phyloP scores from a whole-genome alignment of 2,888 invertebrate genomes.

The Drosophila cracens region DNA sequence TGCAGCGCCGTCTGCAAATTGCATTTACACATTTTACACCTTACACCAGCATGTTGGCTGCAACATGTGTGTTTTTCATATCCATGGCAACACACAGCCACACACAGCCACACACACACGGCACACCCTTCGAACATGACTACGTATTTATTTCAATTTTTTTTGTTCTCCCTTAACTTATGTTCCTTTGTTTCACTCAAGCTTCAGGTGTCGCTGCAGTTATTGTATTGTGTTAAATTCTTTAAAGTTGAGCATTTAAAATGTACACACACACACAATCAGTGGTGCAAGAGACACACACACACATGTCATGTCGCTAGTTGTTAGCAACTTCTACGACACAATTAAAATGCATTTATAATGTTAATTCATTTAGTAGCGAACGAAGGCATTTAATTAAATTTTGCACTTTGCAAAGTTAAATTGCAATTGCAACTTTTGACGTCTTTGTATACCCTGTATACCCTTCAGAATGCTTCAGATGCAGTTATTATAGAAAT shows the following conservation, averaged over 20 bases:
- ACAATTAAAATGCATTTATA: conserved; percentile 61
- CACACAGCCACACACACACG: conserved; percentile 17
- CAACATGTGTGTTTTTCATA: conserved; percentile 49
- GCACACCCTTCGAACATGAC: neutral
- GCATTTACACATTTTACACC: conserved; percentile 69
- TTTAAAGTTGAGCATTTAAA: conserved; percentile 11
- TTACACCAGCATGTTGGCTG: conserved; percentile 23
- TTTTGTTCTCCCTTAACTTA: conserved; percentile 28
- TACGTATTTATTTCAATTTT: conserved; percentile 29
- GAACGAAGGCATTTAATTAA: conserved; percentile 42
- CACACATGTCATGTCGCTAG: conserved; percentile 14
- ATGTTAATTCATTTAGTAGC: conserved; percentile 54
- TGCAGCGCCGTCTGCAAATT: conserved; percentile 52
- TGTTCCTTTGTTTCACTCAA: conserved; percentile 15
- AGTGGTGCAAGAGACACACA: neutral
- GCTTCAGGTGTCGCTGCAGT: conserved; percentile 4
- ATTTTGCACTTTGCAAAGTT: conserved; percentile 53
- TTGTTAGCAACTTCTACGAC: conserved; percentile 35
- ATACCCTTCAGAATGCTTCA: neutral
- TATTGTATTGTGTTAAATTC: conserved; percentile 22
- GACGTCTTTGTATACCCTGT: conserved; percentile 31
- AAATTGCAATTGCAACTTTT: conserved; percentile 48
- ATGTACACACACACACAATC: neutral
- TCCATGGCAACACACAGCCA: conserved; percentile 24
- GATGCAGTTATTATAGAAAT: neutral